These are phyloP conservation scores for Pipistrellus kuhlii DNA, from an alignment of 2,797 vertebrate species.

Conservation along the genomic window DNA sequence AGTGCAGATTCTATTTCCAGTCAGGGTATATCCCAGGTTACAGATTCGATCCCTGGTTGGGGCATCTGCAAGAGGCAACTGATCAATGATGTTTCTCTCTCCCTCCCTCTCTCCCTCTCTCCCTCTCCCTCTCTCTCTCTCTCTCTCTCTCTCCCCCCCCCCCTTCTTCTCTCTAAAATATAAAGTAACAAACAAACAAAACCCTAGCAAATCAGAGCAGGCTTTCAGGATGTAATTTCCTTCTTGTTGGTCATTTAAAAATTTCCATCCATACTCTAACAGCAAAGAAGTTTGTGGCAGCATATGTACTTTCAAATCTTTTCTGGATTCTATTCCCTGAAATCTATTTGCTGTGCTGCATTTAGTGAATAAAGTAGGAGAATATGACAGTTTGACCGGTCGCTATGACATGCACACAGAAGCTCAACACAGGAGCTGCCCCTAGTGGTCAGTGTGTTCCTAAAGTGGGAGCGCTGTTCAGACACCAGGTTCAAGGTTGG, in stretches of 20 bases:
- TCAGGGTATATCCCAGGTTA: background rate
- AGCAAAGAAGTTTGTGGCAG: constrained; percentile 54
- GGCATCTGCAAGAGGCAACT: background rate
- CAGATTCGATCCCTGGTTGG: background rate
- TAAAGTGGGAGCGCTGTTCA: too few species aligned
- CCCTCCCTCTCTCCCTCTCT: background rate
- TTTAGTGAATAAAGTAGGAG: constrained; percentile 79
- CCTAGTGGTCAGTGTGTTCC: too few species aligned
- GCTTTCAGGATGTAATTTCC: background rate
- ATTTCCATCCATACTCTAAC: constrained; percentile 45
- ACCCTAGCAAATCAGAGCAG: constrained; percentile 9
- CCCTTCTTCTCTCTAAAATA: background rate
- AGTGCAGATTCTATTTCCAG: background rate
- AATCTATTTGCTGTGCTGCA: constrained; percentile 72
- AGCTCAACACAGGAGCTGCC: too few species aligned
- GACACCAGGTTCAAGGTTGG: too few species aligned
- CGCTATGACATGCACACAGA: too few species aligned
- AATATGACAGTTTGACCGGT: too few species aligned
- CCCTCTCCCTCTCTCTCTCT: background rate
- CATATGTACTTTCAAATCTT: constrained; percentile 59
- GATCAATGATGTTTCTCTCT: background rate
- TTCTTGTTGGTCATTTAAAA: constrained; percentile 19
- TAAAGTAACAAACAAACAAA: background rate
- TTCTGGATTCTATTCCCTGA: constrained; percentile 71
- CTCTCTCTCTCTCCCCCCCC: background rate